These are phyloP conservation scores for Brachionus calyciflorus DNA, from an alignment of 1,140 invertebrate genomes.

Conservation along the genomic window DNA sequence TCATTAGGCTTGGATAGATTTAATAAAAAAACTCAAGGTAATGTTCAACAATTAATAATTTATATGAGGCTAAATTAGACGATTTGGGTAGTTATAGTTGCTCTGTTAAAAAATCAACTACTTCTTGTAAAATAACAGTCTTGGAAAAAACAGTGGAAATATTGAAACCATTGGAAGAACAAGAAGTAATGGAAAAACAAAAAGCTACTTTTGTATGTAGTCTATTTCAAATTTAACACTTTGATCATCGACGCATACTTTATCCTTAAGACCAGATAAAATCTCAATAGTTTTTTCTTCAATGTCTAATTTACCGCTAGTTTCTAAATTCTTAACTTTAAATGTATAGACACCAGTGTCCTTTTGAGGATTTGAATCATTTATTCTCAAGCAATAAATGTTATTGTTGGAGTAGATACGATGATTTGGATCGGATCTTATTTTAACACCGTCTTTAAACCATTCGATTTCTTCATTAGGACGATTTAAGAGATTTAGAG, in stretches of 20 bases:
- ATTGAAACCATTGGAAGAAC: slow-evolving; percentile 47
- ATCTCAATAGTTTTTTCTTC: slow-evolving; percentile 43
- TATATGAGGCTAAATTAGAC: slow-evolving; percentile 53
- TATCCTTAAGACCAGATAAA: neutral
- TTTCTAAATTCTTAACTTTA: slow-evolving; percentile 19
- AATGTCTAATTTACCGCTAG: neutral
- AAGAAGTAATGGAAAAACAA: slow-evolving; percentile 48
- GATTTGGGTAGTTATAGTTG: slow-evolving; percentile 56
- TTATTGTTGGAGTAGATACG: slow-evolving; percentile 25
- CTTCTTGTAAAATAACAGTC: slow-evolving; percentile 69
- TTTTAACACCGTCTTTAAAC: slow-evolving; percentile 28
- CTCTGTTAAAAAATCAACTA: slow-evolving; percentile 64
- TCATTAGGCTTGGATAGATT: slow-evolving; percentile 46
- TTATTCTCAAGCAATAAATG: slow-evolving; percentile 29
- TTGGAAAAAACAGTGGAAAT: slow-evolving; percentile 35
- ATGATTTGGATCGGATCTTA: slow-evolving; percentile 10
- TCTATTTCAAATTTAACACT: slow-evolving; percentile 34
- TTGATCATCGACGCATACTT: slow-evolving; percentile 31
- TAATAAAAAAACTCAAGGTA: slow-evolving; percentile 51
- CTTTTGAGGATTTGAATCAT: neutral
- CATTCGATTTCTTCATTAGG: slow-evolving; percentile 47
- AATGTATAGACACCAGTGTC: slow-evolving; percentile 30
- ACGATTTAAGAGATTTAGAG: too few species aligned
- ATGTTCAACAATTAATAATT: slow-evolving; percentile 53
- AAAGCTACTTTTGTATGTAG: slow-evolving; percentile 48